These are phyloP conservation scores for Hyles euphorbiae DNA, from an alignment of 1,140 invertebrate genomes.

Conservation along the genomic window DNA sequence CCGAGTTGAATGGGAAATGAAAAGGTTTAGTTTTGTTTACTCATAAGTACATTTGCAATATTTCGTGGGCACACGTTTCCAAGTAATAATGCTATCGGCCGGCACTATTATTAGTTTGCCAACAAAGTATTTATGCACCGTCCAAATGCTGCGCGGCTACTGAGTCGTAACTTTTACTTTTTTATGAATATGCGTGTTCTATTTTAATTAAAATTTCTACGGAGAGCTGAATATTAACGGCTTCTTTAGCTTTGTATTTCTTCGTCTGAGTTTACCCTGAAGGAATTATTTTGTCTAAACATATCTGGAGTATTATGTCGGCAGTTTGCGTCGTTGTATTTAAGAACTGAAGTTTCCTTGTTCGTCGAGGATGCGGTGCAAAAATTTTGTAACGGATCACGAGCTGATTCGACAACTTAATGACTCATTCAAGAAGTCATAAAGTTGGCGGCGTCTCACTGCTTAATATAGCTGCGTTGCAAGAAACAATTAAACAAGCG, in stretches of 20 bases:
- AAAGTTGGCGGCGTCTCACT: slow-evolving; percentile 64
- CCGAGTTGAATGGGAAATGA: too few relatives aligned
- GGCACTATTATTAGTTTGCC: slow-evolving; percentile 2
- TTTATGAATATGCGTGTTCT: slow-evolving; percentile 28
- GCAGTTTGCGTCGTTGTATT: not conserved
- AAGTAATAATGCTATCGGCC: slow-evolving; percentile 4
- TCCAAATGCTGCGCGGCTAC: slow-evolving; percentile 8
- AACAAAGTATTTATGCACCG: slow-evolving; percentile 9
- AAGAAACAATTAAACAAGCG: slow-evolving; percentile 72
- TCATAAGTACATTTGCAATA: too few relatives aligned
- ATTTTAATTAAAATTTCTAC: slow-evolving; percentile 35
- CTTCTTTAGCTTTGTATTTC: slow-evolving; percentile 24
- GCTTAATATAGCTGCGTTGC: slow-evolving; percentile 71
- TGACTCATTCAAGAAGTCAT: slow-evolving; percentile 69
- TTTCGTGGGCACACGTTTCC: not conserved
- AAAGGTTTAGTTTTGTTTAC: too few relatives aligned
- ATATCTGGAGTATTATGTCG: not conserved
- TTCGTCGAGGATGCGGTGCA: not conserved
- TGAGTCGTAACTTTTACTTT: slow-evolving; percentile 16
- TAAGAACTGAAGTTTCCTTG: not conserved
- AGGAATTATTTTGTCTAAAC: slow-evolving; percentile 1
- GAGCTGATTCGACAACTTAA: slow-evolving; percentile 69
- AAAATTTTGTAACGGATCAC: slow-evolving; percentile 19
- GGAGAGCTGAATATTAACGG: slow-evolving; percentile 25
- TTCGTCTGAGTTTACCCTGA: slow-evolving; percentile 1